Evolutionary conservation across 2,113 vertebrate genomes (phyloP), one percentile per base, ranked within the genome.

Genomic region (Apteryx mantelli): DNA sequence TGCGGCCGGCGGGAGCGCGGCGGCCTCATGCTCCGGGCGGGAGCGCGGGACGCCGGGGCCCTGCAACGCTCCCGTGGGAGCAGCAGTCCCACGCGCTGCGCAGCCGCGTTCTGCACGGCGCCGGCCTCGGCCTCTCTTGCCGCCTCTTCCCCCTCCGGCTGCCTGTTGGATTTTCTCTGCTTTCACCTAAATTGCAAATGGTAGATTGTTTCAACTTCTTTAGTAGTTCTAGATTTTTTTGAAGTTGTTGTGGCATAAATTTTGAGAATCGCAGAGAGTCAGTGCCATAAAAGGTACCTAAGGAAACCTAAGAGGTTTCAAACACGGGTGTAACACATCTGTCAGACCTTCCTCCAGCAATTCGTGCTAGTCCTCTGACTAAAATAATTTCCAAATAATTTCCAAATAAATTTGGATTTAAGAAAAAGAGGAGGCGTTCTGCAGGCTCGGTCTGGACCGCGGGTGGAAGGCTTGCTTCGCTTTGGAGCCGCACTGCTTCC

Each of bases 251-350:
- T 24, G 18, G 34, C 38, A 11, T 56, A 14, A 58, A 22, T 82
- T 48, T 60, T 25, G 58, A 68, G 25, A 42, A 22, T 58, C 2
- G 36, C 36, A 38, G 36, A 1, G n/a, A 52, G 28, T 18, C 32
- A 11, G 42, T n/a, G 42, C 50, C 38, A 3, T 11, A 44, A 32
- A 26, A 86, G 68, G 53, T n/a, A 28, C 44, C 58, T 38, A 15
- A n/a, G 19, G 75, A 40, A 1, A 0, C 61, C 3, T 0, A 84
- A 44, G 12, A 40, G 34, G 40, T 12, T 44, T 63, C 69, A 25
- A 69, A 16, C 1, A 0, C 61, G 69, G 34, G n/a, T 34, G 38
- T 20, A 12, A 18, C 36, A 24, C 2, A 0, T 55, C 52, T 38
- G 10, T 32, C 63, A 70, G 55, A 30, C 34, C 32, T 24, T 6